These are phyloP conservation scores for Amphiprion ocellaris DNA, from an alignment of 2,113 vertebrate genomes.

Conservation along the genomic window DNA sequence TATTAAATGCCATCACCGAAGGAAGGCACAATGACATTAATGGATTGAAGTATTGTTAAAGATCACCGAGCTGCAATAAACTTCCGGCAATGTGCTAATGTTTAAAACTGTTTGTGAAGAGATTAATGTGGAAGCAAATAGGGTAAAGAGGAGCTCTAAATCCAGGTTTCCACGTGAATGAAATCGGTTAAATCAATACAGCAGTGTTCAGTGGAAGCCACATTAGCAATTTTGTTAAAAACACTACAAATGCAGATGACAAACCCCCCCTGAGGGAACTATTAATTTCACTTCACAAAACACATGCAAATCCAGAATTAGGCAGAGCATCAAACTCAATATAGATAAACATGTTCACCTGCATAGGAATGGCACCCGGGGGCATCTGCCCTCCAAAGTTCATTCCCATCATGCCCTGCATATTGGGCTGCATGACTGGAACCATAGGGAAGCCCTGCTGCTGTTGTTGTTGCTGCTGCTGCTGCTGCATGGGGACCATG, in stretches of 20 bases:
- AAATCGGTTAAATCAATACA: slow-evolving; percentile 30
- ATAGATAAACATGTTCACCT: slow-evolving; percentile 84
- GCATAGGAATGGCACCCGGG: slow-evolving; percentile 91
- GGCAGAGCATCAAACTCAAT: background rate
- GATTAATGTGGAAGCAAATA: slow-evolving; percentile 19
- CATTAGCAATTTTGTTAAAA: slow-evolving; percentile 22
- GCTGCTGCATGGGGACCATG: slow-evolving; percentile 91
- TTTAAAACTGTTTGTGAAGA: slow-evolving; percentile 15
- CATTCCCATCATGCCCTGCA: slow-evolving; percentile 97
- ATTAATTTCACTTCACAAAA: background rate
- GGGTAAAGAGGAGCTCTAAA: slow-evolving; percentile 14
- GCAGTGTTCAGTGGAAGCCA: background rate
- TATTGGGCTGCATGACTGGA: slow-evolving; percentile 94
- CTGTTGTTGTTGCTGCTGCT: slow-evolving; percentile 62
- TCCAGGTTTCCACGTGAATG: background rate
- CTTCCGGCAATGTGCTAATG: slow-evolving; percentile 25
- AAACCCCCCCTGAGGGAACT: background rate
- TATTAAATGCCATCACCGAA: slow-evolving; percentile 14
- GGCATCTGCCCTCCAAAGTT: slow-evolving; percentile 95
- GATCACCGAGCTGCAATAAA: slow-evolving; percentile 14
- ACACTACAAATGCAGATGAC: background rate
- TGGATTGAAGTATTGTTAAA: slow-evolving; percentile 34
- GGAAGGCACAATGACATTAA: slow-evolving; percentile 17
- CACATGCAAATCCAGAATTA: background rate
- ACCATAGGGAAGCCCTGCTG: slow-evolving; percentile 93